Base-by-base conservation (phyloP, 2,888 invertebrate species). In the Eledone cirrhosa region DNA sequence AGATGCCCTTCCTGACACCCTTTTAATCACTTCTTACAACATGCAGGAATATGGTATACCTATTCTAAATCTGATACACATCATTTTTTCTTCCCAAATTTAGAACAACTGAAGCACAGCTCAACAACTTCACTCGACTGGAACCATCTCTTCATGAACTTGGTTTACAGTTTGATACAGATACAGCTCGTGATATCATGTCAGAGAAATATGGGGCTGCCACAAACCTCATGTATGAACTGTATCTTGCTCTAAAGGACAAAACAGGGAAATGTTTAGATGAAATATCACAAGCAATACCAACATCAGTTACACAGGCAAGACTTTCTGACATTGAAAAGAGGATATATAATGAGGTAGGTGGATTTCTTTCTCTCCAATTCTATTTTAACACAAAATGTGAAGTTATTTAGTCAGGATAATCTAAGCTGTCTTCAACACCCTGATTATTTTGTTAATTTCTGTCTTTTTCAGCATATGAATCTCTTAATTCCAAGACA, bases 131-230 rank as follows among this genome's bases (percentile, higher is more conserved):
- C 81, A 90, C 88, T 16, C 83, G 89, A 41, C 80, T 91, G 80
- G 90, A 91, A 81, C 90, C 90, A 27, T 85, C 86, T 16, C 82
- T 91, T 29, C 88, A 90, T 82, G 82, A 90, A 63, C 84, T 91
- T 81, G 89, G 87, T 22, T 88, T 91, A 48, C 89, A 88, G n/a
- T 91, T 91, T 85, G 90, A 91, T 80, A 90, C 90, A 19, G 89
- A 89, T 80, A 80, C 87, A 53, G 91, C 90, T n/a, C 83, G 89
- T n/a, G 88, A 88, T 82, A 87, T 91, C 75, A 91, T 91, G 90
- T 89, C 89, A 72, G 90, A 90, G 82, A 88, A 87, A 76, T 89
- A 87, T 84, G 89, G 90, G 1, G 86, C 87, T 31, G 89, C 89
- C 22, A 90, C 90, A 4, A 84, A 88, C n/a, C 84, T 91, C 22